Conservation (phyloP, 2,113 vertebrate genomes). For the Balaenoptera acutorostrata region DNA sequence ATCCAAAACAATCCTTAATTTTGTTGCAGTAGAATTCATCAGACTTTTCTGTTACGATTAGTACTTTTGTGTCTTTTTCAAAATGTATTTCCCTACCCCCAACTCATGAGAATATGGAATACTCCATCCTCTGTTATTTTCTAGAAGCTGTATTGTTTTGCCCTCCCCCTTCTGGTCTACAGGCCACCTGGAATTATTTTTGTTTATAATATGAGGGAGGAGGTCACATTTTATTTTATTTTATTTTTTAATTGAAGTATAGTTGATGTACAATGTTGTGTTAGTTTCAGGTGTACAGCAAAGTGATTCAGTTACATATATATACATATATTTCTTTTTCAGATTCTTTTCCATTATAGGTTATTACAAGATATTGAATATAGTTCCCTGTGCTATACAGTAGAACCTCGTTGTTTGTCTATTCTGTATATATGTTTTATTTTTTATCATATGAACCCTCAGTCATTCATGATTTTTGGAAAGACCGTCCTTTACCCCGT, state of each 20-base stretch:
- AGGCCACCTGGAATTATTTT: neutral
- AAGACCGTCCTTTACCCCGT: neutral
- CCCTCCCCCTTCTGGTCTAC: neutral
- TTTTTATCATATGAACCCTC: neutral
- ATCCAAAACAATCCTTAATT: neutral
- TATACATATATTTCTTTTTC: neutral
- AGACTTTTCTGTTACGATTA: neutral
- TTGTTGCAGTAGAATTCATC: neutral
- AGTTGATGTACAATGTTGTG: neutral
- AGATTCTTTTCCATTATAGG: neutral
- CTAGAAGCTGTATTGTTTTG: neutral
- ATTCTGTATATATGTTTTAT: neutral
- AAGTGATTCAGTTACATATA: neutral
- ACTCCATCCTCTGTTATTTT: rapidly evolving
- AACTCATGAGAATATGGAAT: neutral
- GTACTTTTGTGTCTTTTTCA: neutral
- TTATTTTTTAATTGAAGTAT: neutral
- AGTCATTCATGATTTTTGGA: neutral
- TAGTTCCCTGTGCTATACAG: neutral
- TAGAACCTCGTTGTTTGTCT: neutral
- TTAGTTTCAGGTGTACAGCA: neutral
- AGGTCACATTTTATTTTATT: neutral
- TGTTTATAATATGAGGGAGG: too few species aligned
- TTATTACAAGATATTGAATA: neutral
- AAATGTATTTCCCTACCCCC: neutral